These are phyloP conservation scores for Hyperopisus bebe DNA, from an alignment of 2,113 vertebrate species.

Conservation along the genomic window DNA sequence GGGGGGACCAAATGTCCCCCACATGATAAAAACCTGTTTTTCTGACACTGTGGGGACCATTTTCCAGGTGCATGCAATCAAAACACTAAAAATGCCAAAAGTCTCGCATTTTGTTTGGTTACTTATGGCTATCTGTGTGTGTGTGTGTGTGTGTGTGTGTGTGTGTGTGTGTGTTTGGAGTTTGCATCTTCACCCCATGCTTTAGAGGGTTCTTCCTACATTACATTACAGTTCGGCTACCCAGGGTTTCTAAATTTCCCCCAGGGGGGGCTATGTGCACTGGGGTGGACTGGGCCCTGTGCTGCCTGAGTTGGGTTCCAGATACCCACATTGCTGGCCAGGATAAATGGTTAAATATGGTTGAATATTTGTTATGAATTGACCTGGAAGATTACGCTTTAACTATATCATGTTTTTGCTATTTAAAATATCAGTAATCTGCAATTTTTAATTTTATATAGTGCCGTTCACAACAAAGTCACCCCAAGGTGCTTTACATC, in stretches of 20 bases:
- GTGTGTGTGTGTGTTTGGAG: not conserved
- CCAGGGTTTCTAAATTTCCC: not conserved
- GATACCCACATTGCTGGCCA: not conserved
- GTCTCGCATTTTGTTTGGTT: too few relatives aligned
- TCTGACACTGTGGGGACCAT: too few relatives aligned
- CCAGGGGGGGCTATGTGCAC: not conserved
- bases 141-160: too few relatives aligned
- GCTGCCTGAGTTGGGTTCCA: not conserved
- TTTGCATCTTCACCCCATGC: not conserved
- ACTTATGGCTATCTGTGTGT: too few relatives aligned
- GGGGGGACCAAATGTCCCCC: not conserved
- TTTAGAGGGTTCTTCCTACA: not conserved
- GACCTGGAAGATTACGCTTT: not conserved
- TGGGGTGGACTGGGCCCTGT: not conserved
- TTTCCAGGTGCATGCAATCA: too few relatives aligned
- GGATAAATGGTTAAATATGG: not conserved
- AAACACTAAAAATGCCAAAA: too few relatives aligned
- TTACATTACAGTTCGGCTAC: not conserved
- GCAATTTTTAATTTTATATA: not conserved
- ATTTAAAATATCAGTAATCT: not conserved
- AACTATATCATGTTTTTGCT: not conserved
- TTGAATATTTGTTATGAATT: not conserved
- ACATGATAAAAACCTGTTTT: not conserved
- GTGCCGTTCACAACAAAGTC: not conserved
- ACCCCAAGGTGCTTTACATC: not conserved